Evolutionary conservation across 2,797 vertebrate species (phyloP), one percentile per base, ranked within the genome.

Genomic region (Melanogrammus aeglefinus): DNA sequence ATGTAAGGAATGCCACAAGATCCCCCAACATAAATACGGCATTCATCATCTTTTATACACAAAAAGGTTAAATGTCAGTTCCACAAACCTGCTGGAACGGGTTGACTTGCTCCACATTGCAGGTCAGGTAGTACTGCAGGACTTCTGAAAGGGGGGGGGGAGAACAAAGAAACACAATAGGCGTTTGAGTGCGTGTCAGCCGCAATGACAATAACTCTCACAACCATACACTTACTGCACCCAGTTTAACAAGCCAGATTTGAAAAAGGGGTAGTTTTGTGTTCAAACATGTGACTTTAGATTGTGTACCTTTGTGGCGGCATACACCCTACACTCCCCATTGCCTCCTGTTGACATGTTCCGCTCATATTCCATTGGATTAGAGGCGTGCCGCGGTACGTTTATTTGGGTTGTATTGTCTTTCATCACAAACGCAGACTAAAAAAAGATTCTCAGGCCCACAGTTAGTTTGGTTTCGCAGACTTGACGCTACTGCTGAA

Each of bases 71-170:
- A 27, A 27, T 4, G 24, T 10, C n/a, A n/a, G n/a, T 27, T n/a
- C 33, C 33, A 88, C 92, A 69, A 84, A 93, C 92, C 92, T 99
- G 98, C 89, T 99, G 98, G 91, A 97, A 99, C 76, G 98, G 98
- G 91, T 98, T 99, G 79, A 92, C 83, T 78, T 95, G 94, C 0
- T 94, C 95, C 82, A 94, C 81, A 29, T 89, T 94, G 84, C 98
- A 99, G 78, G 91, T 92, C 5, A 99, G 93, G 87, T 98, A 99
- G 91, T 99, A 97, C 82, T 94, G 95, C 77, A 99, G 90, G 79
- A 94, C 96, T 73, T 97, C 98, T 99, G 92, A 0, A 33, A 71
- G n/a, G 63, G 38, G 38, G 38, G 38, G 1, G 38, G 38, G 8
- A 0, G 38, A 1, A 10, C 8, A 39, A 29, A 0, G 36, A 27